phyloP scores from a whole-genome alignment of 2,888 invertebrate species.

The Trimorus sp. region DNA sequence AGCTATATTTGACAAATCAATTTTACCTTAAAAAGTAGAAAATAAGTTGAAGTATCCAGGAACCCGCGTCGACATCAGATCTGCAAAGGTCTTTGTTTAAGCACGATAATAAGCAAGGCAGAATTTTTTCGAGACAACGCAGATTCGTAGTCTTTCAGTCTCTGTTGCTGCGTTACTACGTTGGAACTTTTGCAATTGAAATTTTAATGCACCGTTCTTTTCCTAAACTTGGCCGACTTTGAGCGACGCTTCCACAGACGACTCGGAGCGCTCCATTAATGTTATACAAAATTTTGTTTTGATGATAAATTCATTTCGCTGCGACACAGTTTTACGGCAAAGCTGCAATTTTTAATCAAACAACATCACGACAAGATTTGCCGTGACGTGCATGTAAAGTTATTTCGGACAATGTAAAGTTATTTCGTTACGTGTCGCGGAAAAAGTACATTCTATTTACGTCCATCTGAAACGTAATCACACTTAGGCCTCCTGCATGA shows the following conservation, averaged over 20 bases:
- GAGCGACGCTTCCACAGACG: not conserved
- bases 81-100: too few species aligned
- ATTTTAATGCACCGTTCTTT: conserved; percentile 28
- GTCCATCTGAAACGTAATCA: conserved; percentile 16
- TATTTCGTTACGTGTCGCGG: conserved; percentile 10
- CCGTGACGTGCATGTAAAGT: not conserved
- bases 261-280: conserved; percentile 5
- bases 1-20: too few species aligned
- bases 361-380: conserved; percentile 9
- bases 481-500: conserved; percentile 7
- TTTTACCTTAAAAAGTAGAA: too few species aligned
- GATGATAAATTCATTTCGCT: conserved; percentile 36
- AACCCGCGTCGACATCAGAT: too few species aligned
- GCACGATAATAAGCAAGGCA: too few species aligned
- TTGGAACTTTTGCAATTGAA: conserved; percentile 26
- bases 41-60: too few species aligned
- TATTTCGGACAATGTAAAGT: conserved; percentile 26
- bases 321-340: conserved; percentile 23
- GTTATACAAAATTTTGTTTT: conserved; percentile 16
- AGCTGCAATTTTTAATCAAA: conserved; percentile 26
- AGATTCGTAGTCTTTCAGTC: too few species aligned
- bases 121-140: too few species aligned
- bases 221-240: conserved; percentile 22
- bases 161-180: too few species aligned
- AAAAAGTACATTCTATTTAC: conserved; percentile 24